Base-by-base conservation (phyloP, 2,113 vertebrate species). In the Lophotis ruficrista region DNA sequence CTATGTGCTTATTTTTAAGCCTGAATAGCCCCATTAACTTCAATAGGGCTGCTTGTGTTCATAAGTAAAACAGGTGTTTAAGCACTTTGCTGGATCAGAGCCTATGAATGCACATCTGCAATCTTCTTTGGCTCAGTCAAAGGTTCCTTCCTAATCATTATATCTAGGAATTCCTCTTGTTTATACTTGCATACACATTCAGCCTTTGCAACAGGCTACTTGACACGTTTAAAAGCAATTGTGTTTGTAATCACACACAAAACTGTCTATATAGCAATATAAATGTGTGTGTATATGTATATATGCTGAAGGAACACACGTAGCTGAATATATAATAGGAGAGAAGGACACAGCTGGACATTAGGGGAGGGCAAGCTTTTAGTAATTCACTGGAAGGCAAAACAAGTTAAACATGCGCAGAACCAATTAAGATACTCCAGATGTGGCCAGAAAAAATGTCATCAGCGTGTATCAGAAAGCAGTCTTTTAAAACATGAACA, bases 21-120 rank as follows among this genome's bases (percentile, higher is more conserved):
- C 3, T 94, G 94, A 97, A 96, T 91, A 85, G 89, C 84, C 76
- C 94, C 94, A 95, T 93, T 96, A 93, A 81, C 43, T 22, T 75
- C 92, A 94, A 64, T 75, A 60, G 88, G 89, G 77, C 62, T 92
- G 77, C 85, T 71, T 89, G 61, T 78, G 57, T 87, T 93, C 88
- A 87, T 92, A 94, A 89, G 69, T 75, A 83, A 93, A 96, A 92
- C 80, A 93, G 93, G 86, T 96, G 94, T 93, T 93, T 94, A 95
- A 97, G 83, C 80, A 94, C 90, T 96, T 96, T 75, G 68, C 82
- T 95, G 93, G 92, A 93, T 90, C 85, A 82, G 24, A 94, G 93
- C 89, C 91, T 79, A 28, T 30, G 89, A 97, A 87, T 30, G 62
- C 82, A 78, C 90, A 92, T 85, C 84, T 79, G 91, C 93, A 90